Base-by-base conservation (phyloP, 2,888 invertebrate species). In the Macrophya alboannulata region DNA sequence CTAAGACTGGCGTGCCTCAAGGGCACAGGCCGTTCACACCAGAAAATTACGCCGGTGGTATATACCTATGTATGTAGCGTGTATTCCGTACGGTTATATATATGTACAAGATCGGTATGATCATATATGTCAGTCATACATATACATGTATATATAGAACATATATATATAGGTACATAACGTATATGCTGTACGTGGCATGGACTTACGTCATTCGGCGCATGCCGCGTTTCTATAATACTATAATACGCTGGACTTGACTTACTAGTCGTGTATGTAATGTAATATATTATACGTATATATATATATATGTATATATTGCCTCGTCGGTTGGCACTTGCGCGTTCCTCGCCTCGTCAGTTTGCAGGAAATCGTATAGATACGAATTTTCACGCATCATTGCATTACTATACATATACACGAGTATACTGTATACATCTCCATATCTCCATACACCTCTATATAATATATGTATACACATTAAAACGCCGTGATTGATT, bases 1-100 rank as follows among this genome's bases (percentile, higher is more conserved):
- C 83, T 31, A 48, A 37, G 77, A 43, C n/a, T 71, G n/a, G 51
- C 21, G 12, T 48, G 40, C 83, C 31, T 71, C 83, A 83, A 83
- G 83, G 83, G 83, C 83, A 83, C 83, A 68, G 83, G 83, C 83
- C 83, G 83, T 83, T 83, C 68, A 48, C 83, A 83, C 83, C 65
- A 68, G 48, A 83, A 48, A 83, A 83, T 68, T 83, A 83, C 83
- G 68, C 65, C 68, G 43, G 83, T 40, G 8, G 40, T 40, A 40
- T 37, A 48, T 55, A 12, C 55, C 15, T 76, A 4, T 25, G 48
- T 25, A 48, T 76, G 48, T 76, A 51, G 48, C 48, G n/a, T 43
- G 40, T 81, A 62, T 9, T 43, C 12, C 81, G 21, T 43, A n/a
- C 10, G 21, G 15, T 10, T 37, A 45, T 77, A 77, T 37, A 45